Evolutionary conservation across 2,113 vertebrate species (phyloP), one percentile per base, ranked within the genome.

Genomic region (Lophura nycthemera): DNA sequence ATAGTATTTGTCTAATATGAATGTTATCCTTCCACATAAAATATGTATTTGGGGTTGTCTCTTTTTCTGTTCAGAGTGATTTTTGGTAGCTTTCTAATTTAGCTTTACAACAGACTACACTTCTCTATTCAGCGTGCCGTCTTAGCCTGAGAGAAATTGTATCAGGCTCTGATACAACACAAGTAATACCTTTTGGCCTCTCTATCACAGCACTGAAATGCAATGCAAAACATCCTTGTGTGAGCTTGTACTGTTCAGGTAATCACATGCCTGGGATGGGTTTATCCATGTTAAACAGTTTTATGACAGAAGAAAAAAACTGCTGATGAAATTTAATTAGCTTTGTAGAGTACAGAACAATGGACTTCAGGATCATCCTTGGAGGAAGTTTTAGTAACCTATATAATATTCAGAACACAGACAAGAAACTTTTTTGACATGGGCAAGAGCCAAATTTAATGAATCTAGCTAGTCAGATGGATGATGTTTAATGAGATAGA

Each of bases 391-490:
- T 59, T 72, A 65, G 69, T 77, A 64, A 32, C 30, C 48, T 70
- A 24, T 48, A 32, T 70, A 76, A 82, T 92, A 89, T 45, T 64
- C 7, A 82, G 43, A 82, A 85, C 21, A 73, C 30, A 89, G 22
- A 63, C 47, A 56, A 89, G 24, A 85, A 84, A 45, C 8, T 54
- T 89, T 94, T 94, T 45, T 45, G 63, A 45, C 34, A 45, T 50
- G 36, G 16, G 1, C 3, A 6, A 75, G 25, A 77, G 34, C 10
- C 48, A 90, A 57, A 81, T 27, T 81, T 93, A 89, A 89, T 86
- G 40, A 93, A 89, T 76, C 45, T 59, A 59, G 29, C 40, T 89
- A 63, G 81, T 92, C 71, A 91, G 63, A 86, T 88, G 36, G 57
- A 76, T 82, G 24, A 50, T 32, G 29, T 72, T 85, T 92, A 82